These are phyloP conservation scores for Aquatica leii DNA, from an alignment of 2,888 invertebrate species.

Conservation along the genomic window DNA sequence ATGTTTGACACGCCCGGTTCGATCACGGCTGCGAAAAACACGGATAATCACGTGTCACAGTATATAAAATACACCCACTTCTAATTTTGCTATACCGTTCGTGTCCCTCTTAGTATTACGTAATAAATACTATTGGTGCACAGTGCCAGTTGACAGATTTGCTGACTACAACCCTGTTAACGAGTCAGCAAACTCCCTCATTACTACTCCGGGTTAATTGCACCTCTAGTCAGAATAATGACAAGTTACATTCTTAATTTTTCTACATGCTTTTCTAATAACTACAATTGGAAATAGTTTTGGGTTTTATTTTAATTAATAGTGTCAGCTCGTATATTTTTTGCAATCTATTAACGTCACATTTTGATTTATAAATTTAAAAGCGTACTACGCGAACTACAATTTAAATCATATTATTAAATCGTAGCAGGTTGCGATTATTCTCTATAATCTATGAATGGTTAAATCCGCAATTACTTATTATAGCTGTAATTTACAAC, in stretches of 20 bases:
- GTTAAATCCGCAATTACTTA: too few relatives aligned
- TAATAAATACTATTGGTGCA: conserved; percentile 35
- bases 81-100: conserved; percentile 37
- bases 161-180: conserved; percentile 42
- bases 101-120: conserved; percentile 42
- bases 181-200: conserved; percentile 45
- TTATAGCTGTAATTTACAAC: too few relatives aligned
- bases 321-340: too few relatives aligned
- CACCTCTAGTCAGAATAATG: conserved; percentile 28
- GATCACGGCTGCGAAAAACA: conserved; percentile 51
- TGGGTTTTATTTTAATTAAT: too few relatives aligned
- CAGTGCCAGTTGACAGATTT: conserved; percentile 32
- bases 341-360: too few relatives aligned
- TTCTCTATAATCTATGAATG: too few relatives aligned
- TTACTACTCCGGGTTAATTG: conserved; percentile 33
- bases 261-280: not conserved
- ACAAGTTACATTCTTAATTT: conserved; percentile 7
- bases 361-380: too few relatives aligned
- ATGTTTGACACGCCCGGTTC: conserved; percentile 51
- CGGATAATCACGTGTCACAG: conserved; percentile 57
- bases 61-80: conserved; percentile 37
- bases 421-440: too few relatives aligned
- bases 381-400: too few relatives aligned
- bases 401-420: too few relatives aligned
- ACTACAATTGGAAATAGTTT: too few relatives aligned